Evolutionary conservation across 2,113 vertebrate genomes (phyloP).

Genomic region (Poecile atricapillus): DNA sequence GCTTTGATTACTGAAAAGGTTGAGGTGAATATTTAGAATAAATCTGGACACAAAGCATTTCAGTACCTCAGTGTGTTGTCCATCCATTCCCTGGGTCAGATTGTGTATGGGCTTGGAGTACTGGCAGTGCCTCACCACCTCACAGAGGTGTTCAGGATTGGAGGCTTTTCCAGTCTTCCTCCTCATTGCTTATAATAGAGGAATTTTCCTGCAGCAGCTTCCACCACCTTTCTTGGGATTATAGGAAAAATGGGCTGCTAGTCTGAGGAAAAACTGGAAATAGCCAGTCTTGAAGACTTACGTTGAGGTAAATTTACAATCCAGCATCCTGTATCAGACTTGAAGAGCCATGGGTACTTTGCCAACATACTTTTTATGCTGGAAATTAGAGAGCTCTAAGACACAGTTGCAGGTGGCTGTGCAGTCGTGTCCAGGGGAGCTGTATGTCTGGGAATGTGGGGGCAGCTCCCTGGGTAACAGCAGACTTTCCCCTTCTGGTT

Average conservation of each 20-base stretch:
- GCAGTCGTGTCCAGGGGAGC: neutral
- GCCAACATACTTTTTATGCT: neutral
- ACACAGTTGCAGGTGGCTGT: neutral
- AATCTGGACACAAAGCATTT: neutral
- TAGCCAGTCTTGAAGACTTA: neutral
- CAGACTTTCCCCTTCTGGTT: neutral
- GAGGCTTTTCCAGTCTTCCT: neutral
- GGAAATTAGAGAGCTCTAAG: neutral
- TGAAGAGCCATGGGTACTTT: neutral
- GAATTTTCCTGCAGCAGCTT: neutral
- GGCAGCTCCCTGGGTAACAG: neutral
- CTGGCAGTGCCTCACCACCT: neutral
- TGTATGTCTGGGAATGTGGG: neutral
- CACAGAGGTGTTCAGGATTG: neutral
- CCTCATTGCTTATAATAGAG: neutral
- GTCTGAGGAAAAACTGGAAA: neutral
- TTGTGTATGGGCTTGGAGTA: neutral
- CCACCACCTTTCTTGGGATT: neutral
- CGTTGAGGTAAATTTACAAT: neutral
- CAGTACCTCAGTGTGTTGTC: neutral
- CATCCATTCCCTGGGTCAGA: neutral
- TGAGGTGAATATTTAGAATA: neutral
- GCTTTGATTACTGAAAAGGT: conserved; percentile 18
- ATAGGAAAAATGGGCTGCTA: neutral
- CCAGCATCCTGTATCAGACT: neutral